These are phyloP conservation scores for Leucoma salicis DNA, from an alignment of 2,888 invertebrate species.

Conservation along the genomic window DNA sequence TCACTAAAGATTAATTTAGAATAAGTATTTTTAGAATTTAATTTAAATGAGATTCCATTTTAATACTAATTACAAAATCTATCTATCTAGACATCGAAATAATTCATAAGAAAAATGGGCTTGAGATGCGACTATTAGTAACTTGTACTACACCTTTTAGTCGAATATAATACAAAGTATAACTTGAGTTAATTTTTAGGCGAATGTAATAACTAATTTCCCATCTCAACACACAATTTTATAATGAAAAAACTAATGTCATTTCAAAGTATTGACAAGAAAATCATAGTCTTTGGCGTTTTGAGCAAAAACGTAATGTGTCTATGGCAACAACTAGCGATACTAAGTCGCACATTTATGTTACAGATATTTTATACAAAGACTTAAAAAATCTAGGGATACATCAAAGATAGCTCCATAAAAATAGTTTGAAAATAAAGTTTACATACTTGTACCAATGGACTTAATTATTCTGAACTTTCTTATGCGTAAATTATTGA, in stretches of 20 bases:
- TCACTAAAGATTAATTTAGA: slow-evolving; percentile 25
- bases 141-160: slow-evolving; percentile 11
- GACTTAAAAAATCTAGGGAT: slow-evolving; percentile 16
- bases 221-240: slow-evolving; percentile 11
- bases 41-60: slow-evolving; percentile 35
- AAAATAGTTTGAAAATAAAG: too few relatives aligned
- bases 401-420: slow-evolving; percentile 17
- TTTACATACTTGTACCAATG: too few relatives aligned
- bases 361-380: slow-evolving; percentile 33
- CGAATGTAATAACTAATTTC: slow-evolving; percentile 10
- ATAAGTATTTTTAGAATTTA: slow-evolving; percentile 28
- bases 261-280: slow-evolving; percentile 38
- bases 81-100: slow-evolving; percentile 24
- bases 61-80: slow-evolving; percentile 37
- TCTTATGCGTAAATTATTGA: too few relatives aligned
- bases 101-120: slow-evolving; percentile 15
- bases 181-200: slow-evolving; percentile 8
- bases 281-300: slow-evolving; percentile 69
- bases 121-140: slow-evolving; percentile 8
- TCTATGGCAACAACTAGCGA: slow-evolving; percentile 72
- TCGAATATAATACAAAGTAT: slow-evolving; percentile 20
- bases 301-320: slow-evolving; percentile 72
- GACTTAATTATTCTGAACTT: too few relatives aligned
- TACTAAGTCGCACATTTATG: slow-evolving; percentile 54
- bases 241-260: slow-evolving; percentile 30